These are phyloP conservation scores for Drosophila sordidula DNA, from an alignment of 2,888 invertebrate genomes.

Conservation along the genomic window DNA sequence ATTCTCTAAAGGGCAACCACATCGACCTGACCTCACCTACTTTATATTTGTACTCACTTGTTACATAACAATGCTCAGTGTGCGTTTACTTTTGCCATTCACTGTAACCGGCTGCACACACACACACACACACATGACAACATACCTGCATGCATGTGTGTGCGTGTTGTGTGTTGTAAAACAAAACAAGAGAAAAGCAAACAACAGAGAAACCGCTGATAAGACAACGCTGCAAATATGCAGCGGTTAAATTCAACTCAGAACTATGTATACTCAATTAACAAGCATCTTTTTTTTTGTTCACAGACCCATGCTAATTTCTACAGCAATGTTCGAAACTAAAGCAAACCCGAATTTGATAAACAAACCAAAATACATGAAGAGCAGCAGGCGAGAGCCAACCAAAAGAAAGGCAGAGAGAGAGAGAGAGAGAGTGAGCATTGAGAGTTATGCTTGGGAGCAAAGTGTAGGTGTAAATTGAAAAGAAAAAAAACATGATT, in stretches of 20 bases:
- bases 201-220: slow-evolving; percentile 47
- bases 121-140: slow-evolving; percentile 9
- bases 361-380: slow-evolving; percentile 40
- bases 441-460: slow-evolving; percentile 11
- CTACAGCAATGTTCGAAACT: slow-evolving; percentile 44
- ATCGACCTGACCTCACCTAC: slow-evolving; percentile 34
- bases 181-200: slow-evolving; percentile 59
- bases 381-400: slow-evolving; percentile 1
- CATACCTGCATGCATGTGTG: neutral
- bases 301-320: slow-evolving; percentile 61
- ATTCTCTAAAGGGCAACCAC: slow-evolving; percentile 17
- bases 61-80: slow-evolving; percentile 57
- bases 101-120: slow-evolving; percentile 40
- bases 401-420: slow-evolving; percentile 12
- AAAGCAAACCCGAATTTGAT: slow-evolving; percentile 27
- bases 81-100: slow-evolving; percentile 42
- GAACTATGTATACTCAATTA: slow-evolving; percentile 8
- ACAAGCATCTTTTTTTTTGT: slow-evolving; percentile 24
- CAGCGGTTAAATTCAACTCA: slow-evolving; percentile 13
- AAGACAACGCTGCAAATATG: slow-evolving; percentile 36
- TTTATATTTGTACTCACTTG: slow-evolving; percentile 9
- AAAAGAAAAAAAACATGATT: slow-evolving; percentile 68
- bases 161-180: slow-evolving; percentile 40
- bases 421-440: slow-evolving; percentile 5
- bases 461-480: slow-evolving; percentile 3